Evolutionary conservation across 2,888 invertebrate species (phyloP).

Genomic region (Apodemia mormo): DNA sequence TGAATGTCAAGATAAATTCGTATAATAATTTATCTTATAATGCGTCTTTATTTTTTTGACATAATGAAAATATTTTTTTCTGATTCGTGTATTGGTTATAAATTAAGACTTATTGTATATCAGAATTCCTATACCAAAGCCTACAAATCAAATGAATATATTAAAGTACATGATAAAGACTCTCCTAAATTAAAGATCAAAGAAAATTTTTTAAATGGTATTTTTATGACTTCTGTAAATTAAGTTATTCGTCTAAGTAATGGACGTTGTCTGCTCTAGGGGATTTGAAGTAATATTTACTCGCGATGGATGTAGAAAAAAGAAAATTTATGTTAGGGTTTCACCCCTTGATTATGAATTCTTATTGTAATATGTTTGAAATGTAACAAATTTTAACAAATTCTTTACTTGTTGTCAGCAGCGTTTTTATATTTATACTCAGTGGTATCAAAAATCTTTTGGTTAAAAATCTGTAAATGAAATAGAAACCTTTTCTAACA

Average conservation of each 20-base stretch:
- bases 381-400: background rate
- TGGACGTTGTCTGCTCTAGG: slow-evolving; percentile 4
- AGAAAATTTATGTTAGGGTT: background rate
- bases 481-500: no score
- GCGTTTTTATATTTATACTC: no score
- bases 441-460: no score
- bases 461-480: no score
- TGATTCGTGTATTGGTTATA: no score
- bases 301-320: background rate
- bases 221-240: slow-evolving; percentile 6
- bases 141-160: background rate
- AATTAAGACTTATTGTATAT: no score
- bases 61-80: no score
- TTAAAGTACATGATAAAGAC: background rate
- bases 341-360: background rate
- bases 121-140: no score
- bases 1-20: no score
- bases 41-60: no score
- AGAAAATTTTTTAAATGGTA: background rate
- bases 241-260: slow-evolving; percentile 14
- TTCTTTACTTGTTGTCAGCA: no score
- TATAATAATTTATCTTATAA: no score
- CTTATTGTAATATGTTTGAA: background rate
- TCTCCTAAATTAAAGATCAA: background rate
- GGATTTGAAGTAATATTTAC: slow-evolving; percentile 13